These are phyloP conservation scores for Taxidea taxus DNA, from an alignment of 2,113 vertebrate genomes.

Conservation along the genomic window DNA sequence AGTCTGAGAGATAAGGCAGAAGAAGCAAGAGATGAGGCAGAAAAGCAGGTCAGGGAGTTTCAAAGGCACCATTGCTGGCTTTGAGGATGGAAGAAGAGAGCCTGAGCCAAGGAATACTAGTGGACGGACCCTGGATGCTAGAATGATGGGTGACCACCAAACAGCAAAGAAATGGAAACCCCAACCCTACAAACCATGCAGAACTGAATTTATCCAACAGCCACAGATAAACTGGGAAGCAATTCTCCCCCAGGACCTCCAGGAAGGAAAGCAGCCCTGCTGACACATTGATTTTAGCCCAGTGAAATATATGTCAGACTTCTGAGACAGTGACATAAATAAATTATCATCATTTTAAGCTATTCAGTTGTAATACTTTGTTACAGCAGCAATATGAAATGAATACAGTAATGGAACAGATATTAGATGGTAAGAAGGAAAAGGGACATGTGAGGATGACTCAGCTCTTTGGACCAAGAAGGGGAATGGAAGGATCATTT, in stretches of 20 bases:
- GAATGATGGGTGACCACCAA: neutral
- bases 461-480: neutral
- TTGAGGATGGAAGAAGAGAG: neutral
- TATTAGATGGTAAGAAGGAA: neutral
- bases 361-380: neutral
- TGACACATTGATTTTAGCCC: neutral
- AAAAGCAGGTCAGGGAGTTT: neutral
- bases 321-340: neutral
- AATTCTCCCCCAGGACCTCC: neutral
- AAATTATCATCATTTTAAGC: neutral
- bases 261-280: neutral
- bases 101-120: neutral
- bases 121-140: neutral
- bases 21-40: neutral
- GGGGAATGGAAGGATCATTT: neutral
- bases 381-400: neutral
- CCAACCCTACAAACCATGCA: fast-evolving
- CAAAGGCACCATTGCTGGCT: neutral
- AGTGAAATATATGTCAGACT: fast-evolving
- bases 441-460: neutral
- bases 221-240: neutral
- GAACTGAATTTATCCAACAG: neutral
- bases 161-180: neutral
- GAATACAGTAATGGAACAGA: neutral
- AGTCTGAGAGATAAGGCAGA: neutral